These are phyloP conservation scores for Hiodon alosoides DNA, from an alignment of 2,113 vertebrate genomes.

Conservation along the genomic window DNA sequence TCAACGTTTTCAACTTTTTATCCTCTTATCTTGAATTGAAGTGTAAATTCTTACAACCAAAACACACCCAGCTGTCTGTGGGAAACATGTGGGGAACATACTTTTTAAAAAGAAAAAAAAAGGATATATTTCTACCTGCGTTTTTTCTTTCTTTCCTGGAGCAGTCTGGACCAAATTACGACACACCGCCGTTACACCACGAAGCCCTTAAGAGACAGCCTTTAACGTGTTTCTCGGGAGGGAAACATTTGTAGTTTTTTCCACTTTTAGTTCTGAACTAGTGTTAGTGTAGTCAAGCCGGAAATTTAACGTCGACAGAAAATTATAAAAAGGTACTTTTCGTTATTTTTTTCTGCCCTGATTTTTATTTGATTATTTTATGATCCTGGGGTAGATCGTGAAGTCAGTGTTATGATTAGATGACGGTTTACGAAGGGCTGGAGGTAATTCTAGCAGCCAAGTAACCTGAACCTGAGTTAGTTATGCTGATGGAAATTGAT, in stretches of 20 bases:
- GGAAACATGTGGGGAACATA: background rate
- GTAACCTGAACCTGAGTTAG: background rate
- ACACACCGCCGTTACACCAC: background rate
- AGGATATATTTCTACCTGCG: background rate
- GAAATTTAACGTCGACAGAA: too few species aligned
- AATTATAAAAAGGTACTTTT: background rate
- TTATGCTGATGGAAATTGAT: background rate
- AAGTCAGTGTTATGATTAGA: too few species aligned
- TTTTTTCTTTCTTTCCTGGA: background rate
- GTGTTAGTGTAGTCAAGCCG: too few species aligned
- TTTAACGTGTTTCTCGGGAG: background rate
- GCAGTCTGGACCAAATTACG: background rate
- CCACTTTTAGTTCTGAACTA: background rate
- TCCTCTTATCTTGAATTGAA: conserved; percentile 4
- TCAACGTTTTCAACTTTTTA: conserved; percentile 5
- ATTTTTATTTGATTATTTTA: background rate
- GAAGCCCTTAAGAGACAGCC: background rate
- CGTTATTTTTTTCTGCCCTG: background rate
- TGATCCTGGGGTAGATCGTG: too few species aligned
- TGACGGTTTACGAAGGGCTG: too few species aligned
- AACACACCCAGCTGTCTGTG: background rate
- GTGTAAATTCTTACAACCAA: background rate
- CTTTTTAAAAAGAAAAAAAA: background rate
- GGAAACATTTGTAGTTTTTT: background rate
- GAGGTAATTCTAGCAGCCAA: background rate